phyloP scores from a whole-genome alignment of 2,888 invertebrate genomes.

The Lasioglossum calceatum region DNA sequence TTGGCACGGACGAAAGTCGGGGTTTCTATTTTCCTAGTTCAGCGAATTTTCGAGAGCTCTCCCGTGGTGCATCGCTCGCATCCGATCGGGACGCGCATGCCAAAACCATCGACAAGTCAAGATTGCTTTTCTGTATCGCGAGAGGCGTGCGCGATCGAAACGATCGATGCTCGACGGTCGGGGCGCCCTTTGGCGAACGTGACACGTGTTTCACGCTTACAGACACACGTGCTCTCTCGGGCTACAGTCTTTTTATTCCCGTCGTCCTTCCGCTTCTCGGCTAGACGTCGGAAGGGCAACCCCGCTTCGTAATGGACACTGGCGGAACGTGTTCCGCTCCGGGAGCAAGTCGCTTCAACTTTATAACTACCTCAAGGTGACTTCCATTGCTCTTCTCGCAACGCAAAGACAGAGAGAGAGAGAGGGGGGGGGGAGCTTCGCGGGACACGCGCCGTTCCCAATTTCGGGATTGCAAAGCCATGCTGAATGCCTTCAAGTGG shows the following conservation, averaged over 20 bases:
- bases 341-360: background rate
- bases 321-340: conserved; percentile 29
- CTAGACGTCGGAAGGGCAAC: conserved; percentile 44
- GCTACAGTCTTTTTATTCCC: conserved; percentile 27
- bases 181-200: conserved; percentile 17
- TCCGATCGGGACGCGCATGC: conserved; percentile 37
- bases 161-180: conserved; percentile 13
- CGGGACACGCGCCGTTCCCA: background rate
- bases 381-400: conserved; percentile 14
- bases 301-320: conserved; percentile 47
- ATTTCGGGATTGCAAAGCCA: background rate
- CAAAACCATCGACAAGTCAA: conserved; percentile 18
- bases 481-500: background rate
- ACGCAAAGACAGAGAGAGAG: background rate
- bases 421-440: background rate
- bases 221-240: conserved; percentile 50
- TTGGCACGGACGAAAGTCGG: conserved; percentile 33
- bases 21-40: conserved; percentile 46
- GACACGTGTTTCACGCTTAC: conserved; percentile 49
- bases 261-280: conserved; percentile 32
- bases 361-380: conserved; percentile 27
- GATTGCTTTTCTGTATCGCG: background rate
- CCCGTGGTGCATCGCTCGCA: background rate
- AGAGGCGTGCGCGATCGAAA: background rate
- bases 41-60: conserved; percentile 23